Conservation (phyloP, 1,140 invertebrate species). For the Papilio dardanus region DNA sequence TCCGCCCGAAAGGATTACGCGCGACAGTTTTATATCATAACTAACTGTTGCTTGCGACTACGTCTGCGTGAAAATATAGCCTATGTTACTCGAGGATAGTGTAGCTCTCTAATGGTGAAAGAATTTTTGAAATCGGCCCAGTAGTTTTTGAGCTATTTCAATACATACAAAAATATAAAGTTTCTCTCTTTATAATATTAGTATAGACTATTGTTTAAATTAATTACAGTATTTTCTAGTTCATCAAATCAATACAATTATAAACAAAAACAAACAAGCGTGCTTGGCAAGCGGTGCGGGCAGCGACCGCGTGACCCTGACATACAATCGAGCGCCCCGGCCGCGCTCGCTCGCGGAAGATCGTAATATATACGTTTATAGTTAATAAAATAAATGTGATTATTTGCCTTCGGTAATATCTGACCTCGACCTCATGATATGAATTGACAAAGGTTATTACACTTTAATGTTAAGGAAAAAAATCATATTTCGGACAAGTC, state of each 20-base stretch:
- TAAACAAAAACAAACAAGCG: not conserved
- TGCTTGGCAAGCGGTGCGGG: not conserved
- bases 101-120: too few species aligned
- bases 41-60: too few species aligned
- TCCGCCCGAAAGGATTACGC: too few species aligned
- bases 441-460: not conserved
- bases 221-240: not conserved
- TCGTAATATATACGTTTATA: constrained; percentile 19
- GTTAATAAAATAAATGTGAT: constrained; percentile 6
- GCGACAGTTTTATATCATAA: too few species aligned
- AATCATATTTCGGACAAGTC: not conserved
- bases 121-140: too few species aligned
- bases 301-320: constrained; percentile 13
- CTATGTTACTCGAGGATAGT: too few species aligned
- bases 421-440: not conserved
- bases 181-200: too few species aligned
- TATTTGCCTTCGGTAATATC: not conserved
- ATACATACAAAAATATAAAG: too few species aligned
- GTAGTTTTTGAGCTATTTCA: too few species aligned
- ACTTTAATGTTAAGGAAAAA: not conserved
- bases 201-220: too few species aligned
- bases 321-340: not conserved
- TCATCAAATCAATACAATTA: not conserved
- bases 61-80: too few species aligned
- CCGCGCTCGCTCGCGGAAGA: not conserved